Evolutionary conservation across 1,140 invertebrate species (phyloP).

Genomic region (Drosophila pseudoobscura): DNA sequence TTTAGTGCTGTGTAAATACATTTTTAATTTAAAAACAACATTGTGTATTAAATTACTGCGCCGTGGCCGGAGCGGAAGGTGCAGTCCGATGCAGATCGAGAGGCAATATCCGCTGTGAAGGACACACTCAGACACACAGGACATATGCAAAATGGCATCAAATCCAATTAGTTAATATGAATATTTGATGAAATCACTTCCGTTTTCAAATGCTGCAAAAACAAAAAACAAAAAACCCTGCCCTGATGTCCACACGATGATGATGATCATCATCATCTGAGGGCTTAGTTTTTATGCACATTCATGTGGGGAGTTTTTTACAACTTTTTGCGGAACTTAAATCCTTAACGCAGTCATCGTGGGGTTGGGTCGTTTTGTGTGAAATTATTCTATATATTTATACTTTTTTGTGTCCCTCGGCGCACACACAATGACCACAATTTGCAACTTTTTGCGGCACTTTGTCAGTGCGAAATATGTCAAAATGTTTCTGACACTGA

Average conservation of each 20-base stretch:
- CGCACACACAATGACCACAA: constrained; percentile 71
- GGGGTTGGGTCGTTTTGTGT: constrained; percentile 26
- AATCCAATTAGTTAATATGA: constrained; percentile 82
- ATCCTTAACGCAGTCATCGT: constrained; percentile 57
- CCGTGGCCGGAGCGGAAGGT: constrained; percentile 27
- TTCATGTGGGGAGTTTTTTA: constrained; percentile 8
- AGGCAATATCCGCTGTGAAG: constrained; percentile 60
- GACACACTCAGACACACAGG: not conserved
- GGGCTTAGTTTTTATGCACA: constrained; percentile 37
- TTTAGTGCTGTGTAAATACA: constrained; percentile 52
- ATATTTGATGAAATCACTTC: constrained; percentile 80
- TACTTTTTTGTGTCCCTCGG: constrained; percentile 43
- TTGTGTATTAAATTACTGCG: constrained; percentile 62
- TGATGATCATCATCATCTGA: constrained; percentile 8
- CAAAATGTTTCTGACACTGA: constrained; percentile 56
- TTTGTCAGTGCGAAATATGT: constrained; percentile 65
- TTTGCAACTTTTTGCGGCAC: constrained; percentile 76
- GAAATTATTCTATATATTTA: constrained; percentile 55
- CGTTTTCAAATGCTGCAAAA: constrained; percentile 68
- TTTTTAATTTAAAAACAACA: constrained; percentile 79
- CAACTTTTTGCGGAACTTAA: constrained; percentile 8
- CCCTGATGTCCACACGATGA: constrained; percentile 29
- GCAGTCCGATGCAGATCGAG: constrained; percentile 38
- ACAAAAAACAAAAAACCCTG: constrained; percentile 19
- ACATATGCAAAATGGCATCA: constrained; percentile 62